phyloP scores from a whole-genome alignment of 92 coral and sea anemone species.

The Paragorgia papillata region DNA sequence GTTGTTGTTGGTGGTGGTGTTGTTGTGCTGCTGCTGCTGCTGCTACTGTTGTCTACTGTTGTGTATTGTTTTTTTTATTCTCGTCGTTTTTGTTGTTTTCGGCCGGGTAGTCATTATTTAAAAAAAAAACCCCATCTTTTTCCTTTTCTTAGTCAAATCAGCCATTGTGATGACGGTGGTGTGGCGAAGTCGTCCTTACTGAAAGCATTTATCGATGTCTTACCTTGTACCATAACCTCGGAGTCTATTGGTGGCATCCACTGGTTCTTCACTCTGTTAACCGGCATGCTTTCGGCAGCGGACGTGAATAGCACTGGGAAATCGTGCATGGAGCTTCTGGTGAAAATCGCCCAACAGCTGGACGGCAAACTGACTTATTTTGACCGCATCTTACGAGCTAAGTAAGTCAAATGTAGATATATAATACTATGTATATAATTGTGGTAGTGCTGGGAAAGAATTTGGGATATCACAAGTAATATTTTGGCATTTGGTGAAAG shows the following conservation, averaged over 20 bases:
- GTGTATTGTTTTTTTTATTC: no score
- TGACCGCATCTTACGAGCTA: slow-evolving; percentile 74
- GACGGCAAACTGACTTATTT: slow-evolving; percentile 56
- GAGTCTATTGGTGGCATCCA: slow-evolving; percentile 85
- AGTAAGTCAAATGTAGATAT: slow-evolving; percentile 55
- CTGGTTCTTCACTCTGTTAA: slow-evolving; percentile 77
- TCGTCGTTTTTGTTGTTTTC: no score
- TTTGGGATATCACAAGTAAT: no score
- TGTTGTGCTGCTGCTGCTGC: no score
- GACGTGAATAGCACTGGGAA: slow-evolving; percentile 61
- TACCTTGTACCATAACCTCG: slow-evolving; percentile 68
- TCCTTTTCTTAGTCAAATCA: slow-evolving; percentile 54
- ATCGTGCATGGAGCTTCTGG: slow-evolving; percentile 76
- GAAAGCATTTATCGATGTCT: slow-evolving; percentile 70
- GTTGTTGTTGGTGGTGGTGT: no score
- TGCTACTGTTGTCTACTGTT: no score
- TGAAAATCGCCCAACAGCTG: slow-evolving; percentile 69
- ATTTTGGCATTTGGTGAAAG: neutral
- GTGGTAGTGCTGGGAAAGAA: no score
- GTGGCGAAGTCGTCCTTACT: slow-evolving; percentile 62
- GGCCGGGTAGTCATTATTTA: no score
- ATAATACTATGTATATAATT: no score
- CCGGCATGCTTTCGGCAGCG: slow-evolving; percentile 75
- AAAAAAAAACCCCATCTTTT: no score
- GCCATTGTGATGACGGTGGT: slow-evolving; percentile 39